Evolutionary conservation across 2,113 vertebrate species (phyloP).

Genomic region (Nematolebias whitei): DNA sequence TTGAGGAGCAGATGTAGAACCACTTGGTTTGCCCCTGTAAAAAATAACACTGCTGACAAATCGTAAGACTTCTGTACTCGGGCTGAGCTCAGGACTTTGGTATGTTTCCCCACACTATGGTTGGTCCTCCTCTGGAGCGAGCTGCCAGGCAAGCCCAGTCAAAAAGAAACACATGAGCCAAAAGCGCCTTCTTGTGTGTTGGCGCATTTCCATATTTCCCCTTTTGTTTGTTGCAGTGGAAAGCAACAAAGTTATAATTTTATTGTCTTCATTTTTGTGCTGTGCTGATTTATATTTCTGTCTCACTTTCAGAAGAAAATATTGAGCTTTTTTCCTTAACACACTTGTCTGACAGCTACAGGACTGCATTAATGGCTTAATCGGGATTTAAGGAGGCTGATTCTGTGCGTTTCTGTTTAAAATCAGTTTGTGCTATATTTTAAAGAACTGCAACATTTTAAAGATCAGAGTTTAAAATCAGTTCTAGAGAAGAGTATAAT

Average conservation of each 20-base stretch:
- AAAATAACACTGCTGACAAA: conserved; percentile 79
- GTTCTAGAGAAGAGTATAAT: neutral
- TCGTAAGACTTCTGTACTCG: conserved; percentile 60
- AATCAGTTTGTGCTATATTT: too few relatives aligned
- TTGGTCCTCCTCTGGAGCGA: conserved; percentile 63
- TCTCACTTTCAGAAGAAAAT: neutral
- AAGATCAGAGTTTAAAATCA: neutral
- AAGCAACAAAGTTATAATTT: neutral
- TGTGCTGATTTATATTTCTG: neutral
- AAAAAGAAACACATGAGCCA: conserved; percentile 51
- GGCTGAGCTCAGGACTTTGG: conserved; percentile 78
- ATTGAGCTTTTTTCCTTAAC: neutral
- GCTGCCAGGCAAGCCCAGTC: conserved; percentile 45
- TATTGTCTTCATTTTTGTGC: neutral
- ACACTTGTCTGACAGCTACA: neutral
- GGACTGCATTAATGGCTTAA: neutral
- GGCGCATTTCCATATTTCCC: conserved; percentile 23
- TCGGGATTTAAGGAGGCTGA: neutral
- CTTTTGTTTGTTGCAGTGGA: neutral
- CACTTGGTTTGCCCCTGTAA: conserved; percentile 72
- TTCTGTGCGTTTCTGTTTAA: neutral
- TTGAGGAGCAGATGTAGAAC: conserved; percentile 69
- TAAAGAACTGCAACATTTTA: too few relatives aligned
- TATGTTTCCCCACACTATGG: conserved; percentile 73
- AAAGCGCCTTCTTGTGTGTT: conserved; percentile 31